Evolutionary conservation across 2,797 vertebrate species (phyloP).

Genomic region (Crocodylus rhombifer): DNA sequence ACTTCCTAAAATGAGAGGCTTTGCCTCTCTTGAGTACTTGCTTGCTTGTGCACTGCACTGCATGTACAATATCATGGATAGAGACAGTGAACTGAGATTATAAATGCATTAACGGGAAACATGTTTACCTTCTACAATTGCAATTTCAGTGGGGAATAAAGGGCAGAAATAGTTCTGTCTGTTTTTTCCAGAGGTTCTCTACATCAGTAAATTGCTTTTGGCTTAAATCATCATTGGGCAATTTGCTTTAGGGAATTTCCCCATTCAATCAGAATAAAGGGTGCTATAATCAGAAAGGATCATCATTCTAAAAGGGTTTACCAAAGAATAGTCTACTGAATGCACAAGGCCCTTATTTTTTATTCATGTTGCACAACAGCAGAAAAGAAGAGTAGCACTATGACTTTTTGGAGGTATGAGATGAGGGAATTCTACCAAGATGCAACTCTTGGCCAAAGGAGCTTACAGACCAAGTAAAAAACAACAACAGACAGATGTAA

Average conservation of each 20-base stretch:
- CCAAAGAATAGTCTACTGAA: background rate
- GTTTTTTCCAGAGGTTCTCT: constrained; percentile 5
- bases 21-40: background rate
- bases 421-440: background rate
- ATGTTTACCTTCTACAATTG: background rate
- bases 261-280: background rate
- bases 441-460: no score
- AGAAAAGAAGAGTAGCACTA: background rate
- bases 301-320: background rate
- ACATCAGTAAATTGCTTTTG: constrained; percentile 32
- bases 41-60: background rate
- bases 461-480: no score
- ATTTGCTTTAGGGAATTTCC: constrained; percentile 41
- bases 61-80: background rate
- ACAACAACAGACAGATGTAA: no score
- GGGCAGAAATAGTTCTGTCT: background rate
- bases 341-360: background rate
- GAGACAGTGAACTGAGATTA: background rate
- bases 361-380: background rate
- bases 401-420: background rate
- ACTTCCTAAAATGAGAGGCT: background rate
- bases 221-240: background rate
- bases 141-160: background rate
- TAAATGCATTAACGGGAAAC: constrained; percentile 5
- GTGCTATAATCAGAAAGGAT: background rate